A percentile compares a stretch with the other conserved stretches of the same genome.
These are phyloP conservation scores for Epistrophe grossulariae DNA, from an alignment of 2,888 invertebrate species.

Conservation along the genomic window DNA sequence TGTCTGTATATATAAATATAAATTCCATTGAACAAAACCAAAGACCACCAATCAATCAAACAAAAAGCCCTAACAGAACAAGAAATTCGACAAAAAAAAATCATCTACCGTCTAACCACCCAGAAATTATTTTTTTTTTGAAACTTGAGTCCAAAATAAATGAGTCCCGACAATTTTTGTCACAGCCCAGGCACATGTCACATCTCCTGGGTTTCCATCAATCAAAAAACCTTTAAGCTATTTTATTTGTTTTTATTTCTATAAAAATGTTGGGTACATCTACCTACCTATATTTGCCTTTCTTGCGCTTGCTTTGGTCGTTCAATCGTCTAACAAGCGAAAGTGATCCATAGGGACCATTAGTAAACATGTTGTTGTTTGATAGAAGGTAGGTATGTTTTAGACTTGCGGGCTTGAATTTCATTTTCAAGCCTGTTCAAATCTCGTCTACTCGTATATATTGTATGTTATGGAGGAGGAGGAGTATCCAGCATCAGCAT, in stretches of 20 bases:
- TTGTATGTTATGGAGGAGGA: neutral
- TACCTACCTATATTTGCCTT: neutral
- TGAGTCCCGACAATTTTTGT: constrained; percentile 56
- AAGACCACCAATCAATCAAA: constrained; percentile 58
- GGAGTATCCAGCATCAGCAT: constrained; percentile 38
- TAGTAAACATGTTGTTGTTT: constrained; percentile 57
- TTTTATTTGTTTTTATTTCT: constrained; percentile 26
- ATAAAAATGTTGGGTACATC: neutral
- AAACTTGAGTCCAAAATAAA: constrained; percentile 60
- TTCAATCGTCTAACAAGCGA: constrained; percentile 62
- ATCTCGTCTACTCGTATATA: neutral
- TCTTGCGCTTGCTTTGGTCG: neutral
- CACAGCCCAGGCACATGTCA: constrained; percentile 72
- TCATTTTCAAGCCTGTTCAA: constrained; percentile 34
- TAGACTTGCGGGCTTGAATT: constrained; percentile 37
- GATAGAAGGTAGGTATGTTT: neutral
- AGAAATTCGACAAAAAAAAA: constrained; percentile 17
- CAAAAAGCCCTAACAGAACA: constrained; percentile 25
- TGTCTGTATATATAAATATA: neutral
- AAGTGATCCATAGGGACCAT: constrained; percentile 72
- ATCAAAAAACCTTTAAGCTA: constrained; percentile 65
- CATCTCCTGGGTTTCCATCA: constrained; percentile 62
- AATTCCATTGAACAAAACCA: constrained; percentile 26
- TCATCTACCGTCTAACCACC: constrained; percentile 42
- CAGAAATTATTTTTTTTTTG: constrained; percentile 56